Base-by-base conservation (phyloP, 2,888 invertebrate species). In the Drosophila mimica region DNA sequence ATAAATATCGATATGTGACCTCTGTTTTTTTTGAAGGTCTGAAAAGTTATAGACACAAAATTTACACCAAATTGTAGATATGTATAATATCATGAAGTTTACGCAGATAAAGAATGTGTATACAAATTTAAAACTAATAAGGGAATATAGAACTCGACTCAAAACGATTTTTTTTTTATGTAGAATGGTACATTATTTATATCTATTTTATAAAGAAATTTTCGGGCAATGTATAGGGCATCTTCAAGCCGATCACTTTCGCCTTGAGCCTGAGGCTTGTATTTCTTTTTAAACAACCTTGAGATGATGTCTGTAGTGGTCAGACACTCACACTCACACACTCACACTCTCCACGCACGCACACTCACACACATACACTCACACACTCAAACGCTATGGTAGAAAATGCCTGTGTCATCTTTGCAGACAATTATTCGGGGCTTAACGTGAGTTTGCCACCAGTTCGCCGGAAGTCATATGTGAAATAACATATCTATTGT, bases 381-480 rank as follows among this genome's bases (percentile, higher is more conserved):
- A 66, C 66, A 17, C 40, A 33, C 70, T 63, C 56, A 15, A n/a
- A 33, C 48, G 33, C 49, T 54, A 54, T 25, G 40, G 20, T 49
- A 28, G 30, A 70, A 74, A 54, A 67, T 62, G 58, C 62, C 87
- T 69, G 66, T 76, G 83, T 86, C 89, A 83, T 83, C 66, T 69
- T 31, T 6, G n/a, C 57, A 61, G 28, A 52, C 52, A 46, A 33
- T 28, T 49, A 30, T 59, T 51, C 58, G 30, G 46, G 30, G 54
- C 66, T 68, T 51, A 59, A 62, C 40, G 40, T 58, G 33, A 30
- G 60, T 8, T 36, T 33, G 57, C 33, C 9, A 17, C 54, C 60
- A 64, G 60, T 49, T 68, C 79, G 87, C 82, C 82, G 89, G 87
- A 81, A 84, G 87, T 83, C 84, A 81, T 72, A 72, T 76, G 34